Percentiles rank a stretch among this genome's conserved stretches.
These are phyloP conservation scores for Chloromyia formosa DNA, from an alignment of 2,888 invertebrate species.

Conservation along the genomic window DNA sequence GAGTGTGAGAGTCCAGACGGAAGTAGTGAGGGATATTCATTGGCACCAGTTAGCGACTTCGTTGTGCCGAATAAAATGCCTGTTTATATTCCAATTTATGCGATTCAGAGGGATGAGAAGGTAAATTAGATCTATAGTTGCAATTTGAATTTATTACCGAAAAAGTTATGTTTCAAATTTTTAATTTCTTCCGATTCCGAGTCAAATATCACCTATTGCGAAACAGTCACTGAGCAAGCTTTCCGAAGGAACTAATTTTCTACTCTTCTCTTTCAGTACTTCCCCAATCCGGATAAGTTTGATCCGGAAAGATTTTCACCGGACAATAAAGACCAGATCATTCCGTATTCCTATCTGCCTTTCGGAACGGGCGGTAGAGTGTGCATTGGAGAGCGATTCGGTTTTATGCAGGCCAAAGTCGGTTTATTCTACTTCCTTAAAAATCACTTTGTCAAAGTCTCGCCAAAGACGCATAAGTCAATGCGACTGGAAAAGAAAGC, in stretches of 20 bases:
- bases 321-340: conserved; percentile 55
- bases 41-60: conserved; percentile 57
- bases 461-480: conserved; percentile 53
- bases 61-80: conserved; percentile 59
- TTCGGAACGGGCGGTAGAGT: conserved; percentile 61
- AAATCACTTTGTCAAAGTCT: conserved; percentile 57
- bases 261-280: conserved; percentile 53
- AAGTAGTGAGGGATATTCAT: conserved; percentile 54
- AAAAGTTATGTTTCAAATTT: not conserved
- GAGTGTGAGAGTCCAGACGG: conserved; percentile 55
- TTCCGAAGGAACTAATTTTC: not conserved
- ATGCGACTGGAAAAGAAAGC: conserved; percentile 58
- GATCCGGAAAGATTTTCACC: conserved; percentile 61
- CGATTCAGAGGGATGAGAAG: conserved; percentile 60
- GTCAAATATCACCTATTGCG: no score
- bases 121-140: conserved; percentile 49
- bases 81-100: conserved; percentile 59
- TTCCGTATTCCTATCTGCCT: conserved; percentile 57
- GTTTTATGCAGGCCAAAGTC: conserved; percentile 58
- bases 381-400: conserved; percentile 62
- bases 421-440: conserved; percentile 60
- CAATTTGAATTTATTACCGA: not conserved
- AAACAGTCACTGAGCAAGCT: no score
- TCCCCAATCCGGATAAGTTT: conserved; percentile 58
- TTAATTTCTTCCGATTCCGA: not conserved